Base-by-base conservation (phyloP, 2,888 invertebrate species). In the Clostera curtula region DNA sequence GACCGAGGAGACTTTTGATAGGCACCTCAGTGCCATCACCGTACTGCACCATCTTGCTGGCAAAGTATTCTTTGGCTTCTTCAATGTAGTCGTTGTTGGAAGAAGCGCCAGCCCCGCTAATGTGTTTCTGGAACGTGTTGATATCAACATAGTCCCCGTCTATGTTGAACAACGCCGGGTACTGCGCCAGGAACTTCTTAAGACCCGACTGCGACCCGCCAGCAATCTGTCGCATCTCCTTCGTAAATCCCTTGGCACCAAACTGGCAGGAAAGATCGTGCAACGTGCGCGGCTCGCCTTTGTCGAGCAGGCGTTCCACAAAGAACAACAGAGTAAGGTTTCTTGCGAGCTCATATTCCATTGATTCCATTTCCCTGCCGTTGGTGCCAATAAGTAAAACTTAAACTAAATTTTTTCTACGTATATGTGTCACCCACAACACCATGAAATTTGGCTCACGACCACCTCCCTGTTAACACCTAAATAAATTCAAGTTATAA, bases 261-360 rank as follows among this genome's bases (percentile, higher is more conserved):
- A 99, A 99, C 83, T 98, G 97, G 79, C 98, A 98, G 70, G 97
- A 97, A 54, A 99, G 88, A 85, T 99, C 98, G 82, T 97, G 97
- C 60, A 98, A 88, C 47, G 97, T 96, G 71, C 98, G 89, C 43
- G 97, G 95, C 72, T 95, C 95, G 56, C 95, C 93, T 85, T 97
- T 97, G 80, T 98, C 97, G 89, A 99, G 90, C 53, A 99, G 88
- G 62, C 97, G 93, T 86, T 99, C 99, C 73, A 98, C 92, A 85
- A 99, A 99, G 87, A 99, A 99, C 67, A 99, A 88, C 66, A 99
- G 87, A 56, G 97, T 97, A 90, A 95, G 92, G 79, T 97, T 97
- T 69, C 95, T 88, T 59, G 95, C 92, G 84, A 93, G 88, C 87
- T 96, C 96, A 84, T 96, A 96, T 82, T 96, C 95, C 85, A 93